Evolutionary conservation across 2,888 invertebrate species (phyloP).

Genomic region (Drosophila kambysellisi): DNA sequence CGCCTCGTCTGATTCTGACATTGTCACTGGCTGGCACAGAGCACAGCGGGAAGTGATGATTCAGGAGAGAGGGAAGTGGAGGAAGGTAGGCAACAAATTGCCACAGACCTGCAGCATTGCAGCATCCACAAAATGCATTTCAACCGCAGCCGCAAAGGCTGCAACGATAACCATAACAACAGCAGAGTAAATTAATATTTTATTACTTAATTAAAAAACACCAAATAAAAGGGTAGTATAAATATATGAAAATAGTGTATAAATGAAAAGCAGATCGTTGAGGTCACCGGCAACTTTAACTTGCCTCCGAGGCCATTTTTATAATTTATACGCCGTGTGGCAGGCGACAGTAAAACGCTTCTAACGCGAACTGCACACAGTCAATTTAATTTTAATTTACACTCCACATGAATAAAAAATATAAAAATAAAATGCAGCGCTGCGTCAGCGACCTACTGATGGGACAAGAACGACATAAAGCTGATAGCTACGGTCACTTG

Average conservation of each 20-base stretch:
- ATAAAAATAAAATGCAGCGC: constrained; percentile 45
- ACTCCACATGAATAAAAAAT: constrained; percentile 71
- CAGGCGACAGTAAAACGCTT: constrained; percentile 27
- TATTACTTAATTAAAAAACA: constrained; percentile 78
- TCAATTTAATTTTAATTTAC: constrained; percentile 78
- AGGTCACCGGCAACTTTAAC: constrained; percentile 59
- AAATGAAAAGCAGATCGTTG: constrained; percentile 33
- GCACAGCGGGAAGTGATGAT: constrained; percentile 21
- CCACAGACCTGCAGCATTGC: constrained; percentile 43
- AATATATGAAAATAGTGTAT: constrained; percentile 57
- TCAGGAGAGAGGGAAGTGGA: neutral
- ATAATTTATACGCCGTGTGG: constrained; percentile 65
- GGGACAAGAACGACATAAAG: constrained; percentile 32
- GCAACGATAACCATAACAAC: constrained; percentile 41
- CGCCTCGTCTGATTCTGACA: constrained; percentile 31
- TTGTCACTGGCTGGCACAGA: constrained; percentile 15
- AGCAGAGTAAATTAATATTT: constrained; percentile 71
- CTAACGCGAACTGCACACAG: constrained; percentile 49
- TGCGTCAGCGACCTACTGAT: constrained; percentile 37
- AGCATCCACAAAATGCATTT: constrained; percentile 74
- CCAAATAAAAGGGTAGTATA: constrained; percentile 58
- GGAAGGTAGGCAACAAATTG: constrained; percentile 16
- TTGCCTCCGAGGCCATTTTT: constrained; percentile 42
- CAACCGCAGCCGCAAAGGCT: constrained; percentile 59
- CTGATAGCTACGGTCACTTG: constrained; percentile 43